phyloP scores from a whole-genome alignment of 2,888 invertebrate species.

The Torymus aiolomorphi region DNA sequence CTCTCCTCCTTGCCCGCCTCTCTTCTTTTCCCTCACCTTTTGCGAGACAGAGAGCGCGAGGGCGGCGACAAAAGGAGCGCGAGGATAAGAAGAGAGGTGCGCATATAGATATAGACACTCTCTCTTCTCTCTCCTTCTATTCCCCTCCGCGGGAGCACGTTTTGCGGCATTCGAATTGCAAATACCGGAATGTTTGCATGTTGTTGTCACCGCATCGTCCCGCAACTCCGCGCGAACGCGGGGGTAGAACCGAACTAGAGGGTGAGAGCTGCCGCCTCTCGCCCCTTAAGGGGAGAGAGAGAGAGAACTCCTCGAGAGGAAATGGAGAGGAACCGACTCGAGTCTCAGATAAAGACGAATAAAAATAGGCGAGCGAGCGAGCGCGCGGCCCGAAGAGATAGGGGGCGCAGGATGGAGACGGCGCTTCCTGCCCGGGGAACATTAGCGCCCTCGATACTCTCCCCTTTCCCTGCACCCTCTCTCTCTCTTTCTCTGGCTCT shows the following conservation, averaged over 20 bases:
- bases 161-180: conserved; percentile 75
- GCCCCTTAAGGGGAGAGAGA: conserved; percentile 40
- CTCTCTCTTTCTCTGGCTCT: conserved; percentile 28
- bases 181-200: conserved; percentile 76
- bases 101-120: background rate
- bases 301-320: conserved; percentile 72
- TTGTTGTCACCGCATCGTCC: conserved; percentile 74
- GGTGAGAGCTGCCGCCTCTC: background rate
- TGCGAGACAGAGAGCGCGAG: conserved; percentile 13
- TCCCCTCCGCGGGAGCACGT: conserved; percentile 63
- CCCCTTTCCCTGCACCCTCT: conserved; percentile 50
- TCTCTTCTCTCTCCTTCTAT: background rate
- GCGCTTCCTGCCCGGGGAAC: conserved; percentile 75
- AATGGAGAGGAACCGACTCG: conserved; percentile 76
- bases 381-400: conserved; percentile 65
- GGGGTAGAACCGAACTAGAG: conserved; percentile 59
- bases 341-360: conserved; percentile 76
- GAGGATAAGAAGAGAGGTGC: conserved; percentile 38
- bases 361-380: conserved; percentile 73
- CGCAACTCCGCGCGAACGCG: conserved; percentile 59
- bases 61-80: conserved; percentile 45
- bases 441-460: conserved; percentile 74
- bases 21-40: conserved; percentile 49
- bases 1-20: background rate
- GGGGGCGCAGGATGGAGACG: conserved; percentile 74